Percentiles rank a stretch among this genome's conserved stretches.
phyloP scores from a whole-genome alignment of 2,113 vertebrate species.

The Malurus alboscapulatus region DNA sequence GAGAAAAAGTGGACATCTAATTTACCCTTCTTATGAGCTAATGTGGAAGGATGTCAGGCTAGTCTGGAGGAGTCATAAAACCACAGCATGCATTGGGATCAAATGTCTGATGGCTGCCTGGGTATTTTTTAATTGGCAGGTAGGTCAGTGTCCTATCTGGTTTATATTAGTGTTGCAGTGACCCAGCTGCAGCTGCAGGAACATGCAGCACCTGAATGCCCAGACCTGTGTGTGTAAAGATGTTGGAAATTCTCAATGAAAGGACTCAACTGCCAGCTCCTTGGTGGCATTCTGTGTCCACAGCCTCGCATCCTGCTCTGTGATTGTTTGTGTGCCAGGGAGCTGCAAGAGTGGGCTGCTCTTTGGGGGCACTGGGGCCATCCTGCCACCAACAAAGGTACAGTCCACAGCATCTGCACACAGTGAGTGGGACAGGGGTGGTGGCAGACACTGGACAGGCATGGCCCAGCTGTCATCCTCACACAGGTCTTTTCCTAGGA shows the following conservation, averaged over 20 bases:
- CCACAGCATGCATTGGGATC: neutral
- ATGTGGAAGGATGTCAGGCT: neutral
- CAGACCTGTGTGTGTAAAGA: neutral
- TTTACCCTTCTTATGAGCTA: neutral
- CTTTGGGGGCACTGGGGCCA: neutral
- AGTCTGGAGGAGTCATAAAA: neutral
- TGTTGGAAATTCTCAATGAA: neutral
- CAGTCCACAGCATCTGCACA: neutral
- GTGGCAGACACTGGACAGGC: neutral
- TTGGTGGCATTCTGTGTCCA: neutral
- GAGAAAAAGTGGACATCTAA: neutral
- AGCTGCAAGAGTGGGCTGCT: fast-evolving
- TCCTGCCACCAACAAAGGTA: neutral
- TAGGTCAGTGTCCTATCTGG: neutral
- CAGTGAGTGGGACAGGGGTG: neutral
- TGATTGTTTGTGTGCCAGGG: fast-evolving
- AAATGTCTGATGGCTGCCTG: neutral
- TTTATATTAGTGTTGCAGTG: neutral
- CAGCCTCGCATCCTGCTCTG: neutral
- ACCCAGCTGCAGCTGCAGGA: neutral
- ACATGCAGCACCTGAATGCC: neutral
- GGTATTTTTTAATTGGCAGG: neutral
- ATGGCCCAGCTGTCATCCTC: neutral
- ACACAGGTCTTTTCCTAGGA: neutral
- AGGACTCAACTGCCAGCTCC: neutral